Conservation (phyloP, 1,140 invertebrate genomes). For the Aleiodes sp. region DNA sequence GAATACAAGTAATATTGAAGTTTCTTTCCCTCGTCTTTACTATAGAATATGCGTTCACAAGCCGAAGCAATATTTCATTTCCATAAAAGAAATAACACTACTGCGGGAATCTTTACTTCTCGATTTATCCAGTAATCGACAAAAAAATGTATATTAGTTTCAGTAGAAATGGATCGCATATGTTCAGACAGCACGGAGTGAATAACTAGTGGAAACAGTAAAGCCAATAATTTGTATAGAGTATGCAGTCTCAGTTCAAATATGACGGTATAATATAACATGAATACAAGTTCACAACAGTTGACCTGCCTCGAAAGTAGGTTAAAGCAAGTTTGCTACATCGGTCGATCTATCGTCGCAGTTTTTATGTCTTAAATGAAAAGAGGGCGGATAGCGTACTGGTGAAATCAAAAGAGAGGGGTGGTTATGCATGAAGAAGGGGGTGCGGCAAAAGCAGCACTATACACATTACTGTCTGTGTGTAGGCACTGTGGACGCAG, state of each 20-base stretch:
- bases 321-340: conserved; percentile 55
- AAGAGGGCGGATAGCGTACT: conserved; percentile 6
- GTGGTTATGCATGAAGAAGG: neutral
- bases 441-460: conserved; percentile 9
- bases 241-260: too few species aligned
- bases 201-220: too few species aligned
- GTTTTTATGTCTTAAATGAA: neutral
- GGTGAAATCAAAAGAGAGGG: neutral
- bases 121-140: neutral
- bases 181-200: neutral
- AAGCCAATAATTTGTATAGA: too few species aligned
- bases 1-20: too few species aligned
- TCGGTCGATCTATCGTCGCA: conserved; percentile 2
- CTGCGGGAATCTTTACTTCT: too few species aligned
- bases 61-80: too few species aligned
- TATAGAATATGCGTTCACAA: too few species aligned
- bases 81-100: too few species aligned
- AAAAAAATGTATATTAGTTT: neutral
- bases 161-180: neutral
- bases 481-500: conserved; percentile 51
- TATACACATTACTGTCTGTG: conserved; percentile 24
- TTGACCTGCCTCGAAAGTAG: conserved; percentile 52
- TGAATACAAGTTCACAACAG: conserved; percentile 52
- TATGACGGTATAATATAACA: conserved; percentile 5
- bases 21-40: too few species aligned